Conservation (phyloP, 2,888 invertebrate species). For the Ctena decussata region DNA sequence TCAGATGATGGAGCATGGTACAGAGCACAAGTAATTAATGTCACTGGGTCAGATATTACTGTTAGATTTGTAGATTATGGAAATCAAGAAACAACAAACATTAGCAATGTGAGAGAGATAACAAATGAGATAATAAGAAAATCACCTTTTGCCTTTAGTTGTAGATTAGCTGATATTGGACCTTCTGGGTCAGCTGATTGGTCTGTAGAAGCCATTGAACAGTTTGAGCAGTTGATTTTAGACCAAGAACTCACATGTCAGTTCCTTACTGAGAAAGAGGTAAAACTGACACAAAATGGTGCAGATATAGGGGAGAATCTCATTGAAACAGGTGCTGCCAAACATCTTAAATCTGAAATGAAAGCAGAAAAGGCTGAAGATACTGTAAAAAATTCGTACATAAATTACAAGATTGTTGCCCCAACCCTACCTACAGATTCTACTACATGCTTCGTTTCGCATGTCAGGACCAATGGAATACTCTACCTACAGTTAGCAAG, state of each 20-base stretch:
- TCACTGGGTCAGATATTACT: conserved; percentile 42
- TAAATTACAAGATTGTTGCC: neutral
- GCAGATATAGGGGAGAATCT: conserved; percentile 51
- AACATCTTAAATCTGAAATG: neutral
- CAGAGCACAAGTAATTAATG: conserved; percentile 70
- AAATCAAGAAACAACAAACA: conserved; percentile 76
- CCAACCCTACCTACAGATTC: conserved; percentile 51
- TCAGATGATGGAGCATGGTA: conserved; percentile 80
- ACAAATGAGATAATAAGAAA: conserved; percentile 68
- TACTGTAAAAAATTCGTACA: neutral
- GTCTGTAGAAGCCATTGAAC: conserved; percentile 68
- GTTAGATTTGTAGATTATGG: conserved; percentile 85
- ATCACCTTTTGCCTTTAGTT: conserved; percentile 78
- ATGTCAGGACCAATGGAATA: conserved; percentile 67
- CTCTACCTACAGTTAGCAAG: conserved; percentile 73
- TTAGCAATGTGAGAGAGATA: conserved; percentile 70
- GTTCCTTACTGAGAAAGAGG: conserved; percentile 56
- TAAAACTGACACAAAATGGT: conserved; percentile 57
- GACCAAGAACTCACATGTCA: conserved; percentile 72
- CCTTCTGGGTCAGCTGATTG: conserved; percentile 65
- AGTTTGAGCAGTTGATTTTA: conserved; percentile 70
- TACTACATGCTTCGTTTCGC: conserved; percentile 63
- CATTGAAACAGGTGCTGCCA: neutral
- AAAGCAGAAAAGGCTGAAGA: neutral
- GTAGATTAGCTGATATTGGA: conserved; percentile 70